Conservation (phyloP, 2,888 invertebrate genomes). For the Entomobrya multifasciata region DNA sequence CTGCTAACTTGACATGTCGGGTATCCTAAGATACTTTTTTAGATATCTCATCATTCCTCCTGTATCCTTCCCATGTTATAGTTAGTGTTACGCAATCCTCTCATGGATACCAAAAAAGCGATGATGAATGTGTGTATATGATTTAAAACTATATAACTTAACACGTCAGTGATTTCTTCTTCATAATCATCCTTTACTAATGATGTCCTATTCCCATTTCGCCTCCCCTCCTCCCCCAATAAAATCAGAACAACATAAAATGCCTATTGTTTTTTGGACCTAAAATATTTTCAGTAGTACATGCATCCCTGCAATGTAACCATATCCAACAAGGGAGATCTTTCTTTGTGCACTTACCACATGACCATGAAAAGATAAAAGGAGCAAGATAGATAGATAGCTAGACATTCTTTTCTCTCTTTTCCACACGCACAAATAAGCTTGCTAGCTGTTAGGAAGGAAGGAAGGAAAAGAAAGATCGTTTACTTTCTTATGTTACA, state of each 20-base stretch:
- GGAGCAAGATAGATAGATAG: background rate
- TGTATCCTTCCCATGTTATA: background rate
- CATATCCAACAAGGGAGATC: background rate
- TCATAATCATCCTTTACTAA: background rate
- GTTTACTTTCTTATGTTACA: constrained; percentile 29
- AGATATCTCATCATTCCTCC: background rate
- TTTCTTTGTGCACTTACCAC: background rate
- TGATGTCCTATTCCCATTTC: background rate
- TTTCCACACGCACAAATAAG: background rate
- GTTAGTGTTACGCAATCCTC: too few relatives aligned
- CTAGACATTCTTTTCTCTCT: background rate
- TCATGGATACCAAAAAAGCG: too few relatives aligned
- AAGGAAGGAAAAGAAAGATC: constrained; percentile 63
- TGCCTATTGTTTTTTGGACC: background rate
- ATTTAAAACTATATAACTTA: too few relatives aligned
- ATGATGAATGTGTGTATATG: background rate
- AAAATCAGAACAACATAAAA: background rate
- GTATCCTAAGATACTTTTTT: background rate
- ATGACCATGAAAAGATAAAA: constrained; percentile 43
- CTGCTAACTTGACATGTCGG: background rate
- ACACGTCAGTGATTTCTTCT: constrained; percentile 10
- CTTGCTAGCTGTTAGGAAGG: background rate
- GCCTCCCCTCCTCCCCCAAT: background rate
- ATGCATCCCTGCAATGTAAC: too few relatives aligned
- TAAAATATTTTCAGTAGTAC: background rate